These are phyloP conservation scores for Oryzias woworae DNA, from an alignment of 2,113 vertebrate species.

Conservation along the genomic window DNA sequence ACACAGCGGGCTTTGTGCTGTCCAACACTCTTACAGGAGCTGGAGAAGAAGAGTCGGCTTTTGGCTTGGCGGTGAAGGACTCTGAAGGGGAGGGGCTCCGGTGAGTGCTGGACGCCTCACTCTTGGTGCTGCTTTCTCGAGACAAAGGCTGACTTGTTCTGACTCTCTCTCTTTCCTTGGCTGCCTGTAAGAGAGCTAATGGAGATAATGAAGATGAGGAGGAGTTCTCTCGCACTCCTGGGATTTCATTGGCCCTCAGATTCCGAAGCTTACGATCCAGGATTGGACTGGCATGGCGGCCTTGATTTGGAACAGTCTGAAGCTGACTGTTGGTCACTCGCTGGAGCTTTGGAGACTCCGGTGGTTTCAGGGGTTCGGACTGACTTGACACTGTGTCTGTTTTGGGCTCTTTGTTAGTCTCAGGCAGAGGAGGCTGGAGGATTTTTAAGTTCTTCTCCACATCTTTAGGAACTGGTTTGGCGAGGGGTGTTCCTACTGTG, in stretches of 20 bases:
- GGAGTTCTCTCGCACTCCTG: slow-evolving; percentile 30
- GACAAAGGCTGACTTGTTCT: slow-evolving; percentile 46
- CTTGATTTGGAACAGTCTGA: slow-evolving; percentile 21
- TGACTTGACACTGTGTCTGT: slow-evolving; percentile 10
- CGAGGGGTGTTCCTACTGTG: slow-evolving; percentile 34
- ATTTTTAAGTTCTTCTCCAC: slow-evolving; percentile 36
- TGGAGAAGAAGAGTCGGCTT: slow-evolving; percentile 25
- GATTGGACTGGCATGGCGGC: slow-evolving; percentile 58
- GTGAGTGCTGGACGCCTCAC: slow-evolving; percentile 59
- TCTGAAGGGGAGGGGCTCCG: slow-evolving; percentile 69
- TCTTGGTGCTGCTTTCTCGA: slow-evolving; percentile 54
- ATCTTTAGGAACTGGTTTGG: slow-evolving; percentile 55
- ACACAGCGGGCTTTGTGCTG: slow-evolving; percentile 9
- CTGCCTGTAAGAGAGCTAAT: slow-evolving; percentile 87
- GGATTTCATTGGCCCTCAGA: slow-evolving; percentile 66
- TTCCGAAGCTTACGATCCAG: slow-evolving; percentile 70
- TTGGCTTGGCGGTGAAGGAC: slow-evolving; percentile 80
- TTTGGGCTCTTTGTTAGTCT: slow-evolving; percentile 21
- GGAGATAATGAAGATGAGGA: slow-evolving; percentile 78
- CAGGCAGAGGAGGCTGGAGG: slow-evolving; percentile 2
- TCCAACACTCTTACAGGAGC: slow-evolving; percentile 16
- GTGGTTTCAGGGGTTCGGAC: slow-evolving; percentile 29
- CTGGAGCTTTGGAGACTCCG: not conserved
- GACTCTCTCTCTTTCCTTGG: slow-evolving; percentile 86
- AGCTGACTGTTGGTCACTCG: not conserved